A percentile compares a stretch with the other conserved stretches of the same genome.
Evolutionary conservation across 2,888 invertebrate genomes (phyloP).

Genomic region (Torymus texanus): DNA sequence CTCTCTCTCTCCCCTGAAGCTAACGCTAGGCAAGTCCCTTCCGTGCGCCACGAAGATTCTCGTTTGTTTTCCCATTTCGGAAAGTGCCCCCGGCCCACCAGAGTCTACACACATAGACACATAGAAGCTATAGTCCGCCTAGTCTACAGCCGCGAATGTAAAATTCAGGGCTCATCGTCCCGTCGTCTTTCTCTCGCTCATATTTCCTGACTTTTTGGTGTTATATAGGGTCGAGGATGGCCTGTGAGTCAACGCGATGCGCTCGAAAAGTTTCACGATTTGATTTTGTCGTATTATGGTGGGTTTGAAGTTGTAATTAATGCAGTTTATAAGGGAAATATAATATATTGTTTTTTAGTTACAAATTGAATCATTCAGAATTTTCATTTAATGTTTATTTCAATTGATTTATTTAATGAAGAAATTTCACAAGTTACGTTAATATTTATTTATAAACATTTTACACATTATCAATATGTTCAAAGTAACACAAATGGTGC

Average conservation of each 20-base stretch:
- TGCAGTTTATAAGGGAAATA: no score
- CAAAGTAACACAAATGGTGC: no score
- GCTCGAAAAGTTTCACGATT: constrained; percentile 33
- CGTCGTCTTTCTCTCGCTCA: constrained; percentile 30
- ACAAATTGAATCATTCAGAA: no score
- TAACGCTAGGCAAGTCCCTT: constrained; percentile 23
- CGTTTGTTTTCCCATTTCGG: constrained; percentile 59
- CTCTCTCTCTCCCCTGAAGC: constrained; percentile 46
- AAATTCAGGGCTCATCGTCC: constrained; percentile 39
- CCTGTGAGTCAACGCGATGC: constrained; percentile 40
- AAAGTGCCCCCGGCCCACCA: constrained; percentile 47
- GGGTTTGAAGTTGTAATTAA: neutral
- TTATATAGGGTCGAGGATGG: constrained; percentile 1
- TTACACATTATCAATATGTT: no score
- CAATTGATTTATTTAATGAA: no score
- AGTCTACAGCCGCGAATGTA: constrained; percentile 46
- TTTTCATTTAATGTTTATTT: no score
- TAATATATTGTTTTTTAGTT: no score
- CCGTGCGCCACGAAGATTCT: constrained; percentile 42
- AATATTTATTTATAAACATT: no score
- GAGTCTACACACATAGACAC: neutral
- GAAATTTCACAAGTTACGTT: no score
- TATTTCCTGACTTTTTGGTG: constrained; percentile 39
- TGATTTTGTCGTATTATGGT: constrained; percentile 29
- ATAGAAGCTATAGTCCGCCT: constrained; percentile 30